Evolutionary conservation across 2,797 vertebrate species (phyloP), one percentile per base, ranked within the genome.

Genomic region (Furcifer pardalis): DNA sequence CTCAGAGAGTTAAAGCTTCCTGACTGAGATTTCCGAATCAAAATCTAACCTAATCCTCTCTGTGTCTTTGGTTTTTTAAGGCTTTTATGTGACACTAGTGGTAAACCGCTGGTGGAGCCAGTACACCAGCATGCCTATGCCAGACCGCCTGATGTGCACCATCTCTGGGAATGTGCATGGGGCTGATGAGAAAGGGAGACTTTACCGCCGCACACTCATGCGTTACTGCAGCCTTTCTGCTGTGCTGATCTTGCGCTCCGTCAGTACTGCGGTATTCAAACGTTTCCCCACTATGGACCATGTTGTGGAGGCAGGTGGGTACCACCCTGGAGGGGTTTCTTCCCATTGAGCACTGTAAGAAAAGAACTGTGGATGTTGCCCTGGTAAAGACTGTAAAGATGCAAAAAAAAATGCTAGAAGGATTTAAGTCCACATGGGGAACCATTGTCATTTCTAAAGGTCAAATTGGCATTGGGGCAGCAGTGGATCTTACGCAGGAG

Each of bases 51-150:
- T 49, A 77, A 8, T 23, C 5, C 15, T 49, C 25, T 4, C 27
- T 9, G 4, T 77, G 52, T 63, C 13, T 35, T 72, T 72, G 42
- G 12, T n/a, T 71, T 19, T 46, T 49, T 86, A 32, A 98, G 98
- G 98, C 82, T 98, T 98, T 92, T 98, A 98, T 8, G 97, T 98
- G 91, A 98, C 97, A 1, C 93, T 98, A 90, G 97, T 98, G 90
- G 97, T 98, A 93, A 97, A 98, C 93, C 97, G 98, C 6, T 98
- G 98, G 97, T 98, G 97, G 98, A 97, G 90, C 78, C 98, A 98
- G 94, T 98, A 98, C 93, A 96, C 95, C 7, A 95, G 95, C 90
- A 97, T 98, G 93, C 98, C 98, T 0, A 92, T 97, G 4, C 97
- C 98, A 0, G 97, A 98, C 79, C 83, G 96, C 75, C 96, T 98